Evolutionary conservation across 2,888 invertebrate genomes (phyloP).

Genomic region (Eucriotettix oculatus): DNA sequence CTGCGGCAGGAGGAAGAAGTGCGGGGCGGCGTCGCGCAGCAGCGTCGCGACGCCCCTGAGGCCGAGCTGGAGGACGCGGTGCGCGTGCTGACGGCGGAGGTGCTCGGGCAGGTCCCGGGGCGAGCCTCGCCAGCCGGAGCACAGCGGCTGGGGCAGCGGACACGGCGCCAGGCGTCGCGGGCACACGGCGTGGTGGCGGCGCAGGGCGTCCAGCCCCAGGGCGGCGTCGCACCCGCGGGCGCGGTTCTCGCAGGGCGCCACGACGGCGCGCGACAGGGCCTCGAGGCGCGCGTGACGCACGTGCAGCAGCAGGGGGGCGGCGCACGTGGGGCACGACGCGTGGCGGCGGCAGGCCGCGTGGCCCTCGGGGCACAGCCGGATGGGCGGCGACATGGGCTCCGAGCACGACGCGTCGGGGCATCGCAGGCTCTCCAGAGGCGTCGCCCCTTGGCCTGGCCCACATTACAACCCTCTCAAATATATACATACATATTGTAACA

Average conservation of each 20-base stretch:
- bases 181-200: not conserved
- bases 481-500: too few relatives aligned
- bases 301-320: conserved; percentile 28
- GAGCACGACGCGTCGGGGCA: too few relatives aligned
- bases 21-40: not conserved
- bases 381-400: conserved; percentile 32
- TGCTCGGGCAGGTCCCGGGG: not conserved
- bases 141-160: not conserved
- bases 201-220: not conserved
- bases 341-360: conserved; percentile 41
- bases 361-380: conserved; percentile 43
- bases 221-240: not conserved
- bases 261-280: not conserved
- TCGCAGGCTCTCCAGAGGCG: too few relatives aligned
- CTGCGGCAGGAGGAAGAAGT: not conserved
- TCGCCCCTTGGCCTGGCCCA: too few relatives aligned
- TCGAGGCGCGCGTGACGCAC: conserved; percentile 37
- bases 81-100: not conserved
- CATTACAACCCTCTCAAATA: too few relatives aligned
- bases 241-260: not conserved
- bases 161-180: not conserved
- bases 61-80: not conserved
- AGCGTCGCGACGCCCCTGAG: not conserved
- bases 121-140: not conserved
- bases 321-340: conserved; percentile 41